A percentile compares a stretch with the other conserved stretches of the same genome.
Conservation (phyloP, 2,888 invertebrate species). For the Brenthis daphne region DNA sequence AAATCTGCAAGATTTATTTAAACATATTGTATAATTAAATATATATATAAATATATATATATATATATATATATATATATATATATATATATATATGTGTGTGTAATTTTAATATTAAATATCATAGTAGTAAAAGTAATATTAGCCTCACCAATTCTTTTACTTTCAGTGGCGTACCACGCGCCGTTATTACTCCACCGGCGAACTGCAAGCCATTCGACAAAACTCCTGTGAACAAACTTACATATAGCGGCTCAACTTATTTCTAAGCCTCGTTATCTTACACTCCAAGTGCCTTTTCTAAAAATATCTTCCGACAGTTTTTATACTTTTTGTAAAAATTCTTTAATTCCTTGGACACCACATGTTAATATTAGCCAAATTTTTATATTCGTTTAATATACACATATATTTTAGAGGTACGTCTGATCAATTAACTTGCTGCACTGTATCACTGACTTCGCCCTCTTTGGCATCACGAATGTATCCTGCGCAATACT, state of each 20-base stretch:
- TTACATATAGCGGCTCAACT: constrained; percentile 86
- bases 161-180: constrained; percentile 88
- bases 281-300: constrained; percentile 66
- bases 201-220: constrained; percentile 88
- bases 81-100: background rate
- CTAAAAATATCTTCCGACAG: constrained; percentile 49
- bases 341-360: constrained; percentile 2
- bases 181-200: constrained; percentile 89
- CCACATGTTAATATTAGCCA: constrained; percentile 10
- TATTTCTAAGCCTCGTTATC: constrained; percentile 50
- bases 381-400: constrained; percentile 13
- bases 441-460: constrained; percentile 30
- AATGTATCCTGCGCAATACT: constrained; percentile 23
- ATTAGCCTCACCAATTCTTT: constrained; percentile 29
- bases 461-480: constrained; percentile 35
- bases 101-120: background rate
- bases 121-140: background rate
- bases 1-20: background rate
- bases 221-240: constrained; percentile 93
- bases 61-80: too few species aligned
- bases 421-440: constrained; percentile 31
- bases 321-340: constrained; percentile 36
- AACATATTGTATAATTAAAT: too few species aligned
- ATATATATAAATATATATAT: too few species aligned
- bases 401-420: constrained; percentile 27